Conservation (phyloP, 2,113 vertebrate species). For the Leucopsar rothschildi region DNA sequence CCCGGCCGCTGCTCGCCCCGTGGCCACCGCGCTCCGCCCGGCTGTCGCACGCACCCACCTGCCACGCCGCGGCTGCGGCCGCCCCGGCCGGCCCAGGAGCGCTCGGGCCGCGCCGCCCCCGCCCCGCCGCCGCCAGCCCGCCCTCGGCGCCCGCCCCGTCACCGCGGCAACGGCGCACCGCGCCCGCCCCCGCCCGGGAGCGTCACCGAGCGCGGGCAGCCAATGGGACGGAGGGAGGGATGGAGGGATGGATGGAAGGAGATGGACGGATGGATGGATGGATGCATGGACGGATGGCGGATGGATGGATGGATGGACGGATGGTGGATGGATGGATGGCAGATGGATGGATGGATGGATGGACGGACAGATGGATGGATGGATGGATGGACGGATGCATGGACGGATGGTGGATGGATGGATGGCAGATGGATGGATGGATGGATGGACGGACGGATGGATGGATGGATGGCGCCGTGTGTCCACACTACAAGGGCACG, state of each 20-base stretch:
- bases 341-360: not conserved
- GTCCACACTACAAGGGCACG: rapidly evolving
- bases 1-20: not conserved
- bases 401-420: too few relatives aligned
- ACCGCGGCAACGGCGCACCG: too few relatives aligned
- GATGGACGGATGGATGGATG: not conserved
- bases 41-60: too few relatives aligned
- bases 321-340: too few relatives aligned
- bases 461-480: rapidly evolving
- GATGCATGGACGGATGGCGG: not conserved
- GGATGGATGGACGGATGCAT: too few relatives aligned
- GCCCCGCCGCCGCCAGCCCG: too few relatives aligned
- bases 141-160: too few relatives aligned
- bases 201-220: not conserved
- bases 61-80: too few relatives aligned
- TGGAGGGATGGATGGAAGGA: not conserved
- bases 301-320: not conserved
- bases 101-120: too few relatives aligned
- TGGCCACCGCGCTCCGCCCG: too few relatives aligned
- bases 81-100: too few relatives aligned
- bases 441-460: not conserved
- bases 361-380: not conserved
- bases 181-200: too few relatives aligned
- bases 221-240: not conserved
- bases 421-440: not conserved